A percentile compares a stretch with the other conserved stretches of the same genome.
These are phyloP conservation scores for Anniella stebbinsi DNA, from an alignment of 2,797 vertebrate species.

Conservation along the genomic window DNA sequence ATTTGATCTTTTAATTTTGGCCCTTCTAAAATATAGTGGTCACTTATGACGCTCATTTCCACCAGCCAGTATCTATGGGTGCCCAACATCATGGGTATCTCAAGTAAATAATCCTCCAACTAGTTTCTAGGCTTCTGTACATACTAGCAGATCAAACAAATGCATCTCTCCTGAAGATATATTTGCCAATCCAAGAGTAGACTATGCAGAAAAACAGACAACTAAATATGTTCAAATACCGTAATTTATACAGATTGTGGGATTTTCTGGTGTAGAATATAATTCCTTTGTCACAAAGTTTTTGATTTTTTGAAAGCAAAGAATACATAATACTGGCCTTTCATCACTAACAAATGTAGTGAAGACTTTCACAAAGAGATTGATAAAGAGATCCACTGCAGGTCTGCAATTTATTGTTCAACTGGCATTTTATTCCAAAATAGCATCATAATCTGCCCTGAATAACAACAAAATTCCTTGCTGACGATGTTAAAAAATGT, in stretches of 20 bases:
- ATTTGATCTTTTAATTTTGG: background rate
- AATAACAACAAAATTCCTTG: background rate
- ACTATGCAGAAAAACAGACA: background rate
- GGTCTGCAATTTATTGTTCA: background rate
- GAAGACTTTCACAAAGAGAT: background rate
- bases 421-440: background rate
- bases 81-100: background rate
- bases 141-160: background rate
- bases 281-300: background rate
- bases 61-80: background rate
- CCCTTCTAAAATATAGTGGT: background rate
- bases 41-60: background rate
- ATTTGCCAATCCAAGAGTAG: background rate
- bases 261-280: background rate
- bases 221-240: background rate
- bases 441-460: background rate
- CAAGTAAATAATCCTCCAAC: background rate
- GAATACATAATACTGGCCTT: background rate
- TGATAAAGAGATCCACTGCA: background rate
- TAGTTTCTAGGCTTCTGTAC: background rate
- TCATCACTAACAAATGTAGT: background rate
- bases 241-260: background rate
- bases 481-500: accelerated
- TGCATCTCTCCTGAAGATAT: background rate
- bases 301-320: background rate